Evolutionary conservation across 92 coral and sea anemone species (phyloP), one percentile per base, ranked within the genome.

Genomic region (Actinostola sp.): DNA sequence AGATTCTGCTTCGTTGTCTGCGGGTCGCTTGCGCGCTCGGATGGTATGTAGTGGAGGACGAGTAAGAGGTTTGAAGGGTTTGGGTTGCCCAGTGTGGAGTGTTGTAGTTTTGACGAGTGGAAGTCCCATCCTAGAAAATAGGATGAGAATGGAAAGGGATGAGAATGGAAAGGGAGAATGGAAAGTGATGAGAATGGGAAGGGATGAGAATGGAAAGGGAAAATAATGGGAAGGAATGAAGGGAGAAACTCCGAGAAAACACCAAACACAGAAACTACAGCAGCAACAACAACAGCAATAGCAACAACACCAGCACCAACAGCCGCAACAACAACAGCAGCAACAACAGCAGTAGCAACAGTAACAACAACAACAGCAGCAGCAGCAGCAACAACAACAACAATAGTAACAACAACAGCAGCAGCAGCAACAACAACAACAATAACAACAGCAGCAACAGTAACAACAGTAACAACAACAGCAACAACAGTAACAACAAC

Each of bases 71-170:
- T 30, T 49, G 21, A 20, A 44, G 29, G 45, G 49, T 38, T 52
- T 51, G 36, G 54, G 33, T 30, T 63, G 21, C 9, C 10, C 32
- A 23, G 70, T 3, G 28, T 48, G 30, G 32, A 76, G 36, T 3
- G 83, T 73, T 43, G 90, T 80, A 31, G 90, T 85, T 71, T 85
- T 85, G 50, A 85, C 86, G 0, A 85, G 73, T 7, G 77, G 76
- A 51, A 85, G 70, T 5, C 90, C 90, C 82, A 85, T 74, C 64
- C 90, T 85, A n/a, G 0, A 11, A 42, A 38, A 21, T 44, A 11
- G n/a, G 11, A 44, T n/a, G n/a, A n/a, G n/a, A n/a, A n/a, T n/a
- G n/a, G n/a, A n/a, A n/a, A n/a, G n/a, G n/a, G n/a, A n/a, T n/a
- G n/a, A n/a, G n/a, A n/a, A n/a, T n/a, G n/a, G n/a, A n/a, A n/a